phyloP scores from a whole-genome alignment of 2,888 invertebrate genomes.

The Scaptomyza cyrtandrae region DNA sequence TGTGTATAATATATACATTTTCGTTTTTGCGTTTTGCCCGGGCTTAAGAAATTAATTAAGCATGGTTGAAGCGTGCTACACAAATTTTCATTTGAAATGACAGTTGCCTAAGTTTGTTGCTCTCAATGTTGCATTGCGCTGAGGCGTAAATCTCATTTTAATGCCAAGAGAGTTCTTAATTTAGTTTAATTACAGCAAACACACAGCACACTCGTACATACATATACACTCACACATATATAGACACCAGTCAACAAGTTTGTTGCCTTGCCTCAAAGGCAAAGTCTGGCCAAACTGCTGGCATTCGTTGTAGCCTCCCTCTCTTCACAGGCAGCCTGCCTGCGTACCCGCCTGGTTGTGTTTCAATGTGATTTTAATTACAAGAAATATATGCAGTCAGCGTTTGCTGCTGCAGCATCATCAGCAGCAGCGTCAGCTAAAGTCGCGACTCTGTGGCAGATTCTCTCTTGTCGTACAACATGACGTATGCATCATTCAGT shows the following conservation, averaged over 20 bases:
- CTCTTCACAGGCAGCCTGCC: not conserved
- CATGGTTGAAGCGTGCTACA: constrained; percentile 57
- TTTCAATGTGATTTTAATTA: constrained; percentile 80
- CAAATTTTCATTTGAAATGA: constrained; percentile 64
- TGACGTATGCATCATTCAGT: constrained; percentile 72
- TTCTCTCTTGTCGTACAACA: constrained; percentile 49
- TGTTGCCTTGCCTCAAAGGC: constrained; percentile 75
- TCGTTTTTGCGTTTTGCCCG: constrained; percentile 23
- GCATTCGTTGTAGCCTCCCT: not conserved
- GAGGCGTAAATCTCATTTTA: constrained; percentile 81
- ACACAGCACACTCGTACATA: constrained; percentile 32
- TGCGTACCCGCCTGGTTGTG: constrained; percentile 23
- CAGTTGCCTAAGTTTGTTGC: constrained; percentile 59
- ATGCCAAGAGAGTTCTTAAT: constrained; percentile 81
- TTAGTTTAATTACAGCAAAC: constrained; percentile 79
- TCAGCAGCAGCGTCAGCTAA: constrained; percentile 60
- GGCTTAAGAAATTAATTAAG: constrained; percentile 63
- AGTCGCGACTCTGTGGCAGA: constrained; percentile 54
- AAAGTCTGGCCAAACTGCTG: constrained; percentile 51
- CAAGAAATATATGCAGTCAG: constrained; percentile 75
- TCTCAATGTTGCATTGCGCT: constrained; percentile 60
- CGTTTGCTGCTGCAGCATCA: constrained; percentile 16
- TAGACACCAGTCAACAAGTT: constrained; percentile 70
- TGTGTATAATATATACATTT: constrained; percentile 10
- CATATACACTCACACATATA: not conserved